Conservation (phyloP, 2,888 invertebrate genomes). For the Pecten maximus region DNA sequence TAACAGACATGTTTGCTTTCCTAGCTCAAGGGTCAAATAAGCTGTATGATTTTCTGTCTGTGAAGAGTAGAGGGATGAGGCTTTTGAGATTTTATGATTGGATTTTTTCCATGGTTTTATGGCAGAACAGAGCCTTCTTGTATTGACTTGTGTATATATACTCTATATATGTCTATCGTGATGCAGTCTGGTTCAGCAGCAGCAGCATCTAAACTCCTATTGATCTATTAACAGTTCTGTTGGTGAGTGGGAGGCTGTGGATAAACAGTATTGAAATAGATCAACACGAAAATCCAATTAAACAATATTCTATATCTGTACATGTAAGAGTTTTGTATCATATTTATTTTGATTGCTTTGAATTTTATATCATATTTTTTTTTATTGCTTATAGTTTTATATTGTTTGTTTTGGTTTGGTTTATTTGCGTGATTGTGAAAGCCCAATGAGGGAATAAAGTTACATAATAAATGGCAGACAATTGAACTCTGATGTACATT, state of each 20-base stretch:
- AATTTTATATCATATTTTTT: not conserved
- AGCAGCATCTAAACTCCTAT: not conserved
- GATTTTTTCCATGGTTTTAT: not conserved
- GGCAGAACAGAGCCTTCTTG: not conserved
- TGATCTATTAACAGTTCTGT: not conserved
- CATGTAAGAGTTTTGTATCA: not conserved
- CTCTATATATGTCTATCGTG: not conserved
- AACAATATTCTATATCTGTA: not conserved
- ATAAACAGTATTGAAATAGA: not conserved
- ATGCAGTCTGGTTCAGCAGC: not conserved
- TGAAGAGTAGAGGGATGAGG: not conserved
- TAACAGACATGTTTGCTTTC: conserved; percentile 1
- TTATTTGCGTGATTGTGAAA: not conserved
- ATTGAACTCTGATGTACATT: not conserved
- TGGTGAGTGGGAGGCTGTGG: not conserved
- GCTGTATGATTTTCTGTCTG: not conserved
- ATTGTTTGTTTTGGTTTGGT: no score
- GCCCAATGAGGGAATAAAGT: not conserved
- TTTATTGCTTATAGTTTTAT: no score
- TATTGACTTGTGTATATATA: not conserved
- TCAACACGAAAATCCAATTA: not conserved
- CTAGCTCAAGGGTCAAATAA: conserved; percentile 12
- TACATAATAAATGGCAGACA: not conserved
- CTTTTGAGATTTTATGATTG: conserved; percentile 31
- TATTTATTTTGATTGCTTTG: not conserved